A percentile compares a stretch with the other conserved stretches of the same genome.
phyloP scores from a whole-genome alignment of 2,888 invertebrate species.

The Furcula furcula region DNA sequence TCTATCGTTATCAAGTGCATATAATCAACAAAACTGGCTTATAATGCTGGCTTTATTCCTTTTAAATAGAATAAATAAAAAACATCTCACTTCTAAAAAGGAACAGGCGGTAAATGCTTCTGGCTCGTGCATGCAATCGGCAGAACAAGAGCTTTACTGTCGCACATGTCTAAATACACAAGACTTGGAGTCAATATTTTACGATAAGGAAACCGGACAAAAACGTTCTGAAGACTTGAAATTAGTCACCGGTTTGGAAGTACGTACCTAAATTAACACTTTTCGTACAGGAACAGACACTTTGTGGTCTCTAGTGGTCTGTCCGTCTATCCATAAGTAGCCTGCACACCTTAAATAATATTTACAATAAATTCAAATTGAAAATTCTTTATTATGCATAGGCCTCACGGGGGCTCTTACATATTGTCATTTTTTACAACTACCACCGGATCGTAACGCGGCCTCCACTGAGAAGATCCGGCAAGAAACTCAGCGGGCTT shows the following conservation, averaged over 20 bases:
- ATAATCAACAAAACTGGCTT: neutral
- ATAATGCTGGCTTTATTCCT: slow-evolving; percentile 27
- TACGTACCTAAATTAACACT: no score
- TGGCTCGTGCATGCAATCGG: slow-evolving; percentile 3
- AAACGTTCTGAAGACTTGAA: slow-evolving; percentile 46
- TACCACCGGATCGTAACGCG: no score
- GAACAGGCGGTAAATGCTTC: slow-evolving; percentile 1
- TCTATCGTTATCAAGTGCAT: neutral
- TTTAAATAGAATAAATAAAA: slow-evolving; percentile 20
- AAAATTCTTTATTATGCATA: no score
- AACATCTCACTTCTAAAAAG: slow-evolving; percentile 5
- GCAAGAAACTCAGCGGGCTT: no score
- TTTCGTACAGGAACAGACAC: no score
- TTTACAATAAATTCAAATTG: no score
- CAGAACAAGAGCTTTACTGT: slow-evolving; percentile 31
- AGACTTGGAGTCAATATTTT: slow-evolving; percentile 47
- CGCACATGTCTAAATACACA: slow-evolving; percentile 55
- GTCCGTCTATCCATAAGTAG: no score
- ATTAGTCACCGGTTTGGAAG: slow-evolving; percentile 52
- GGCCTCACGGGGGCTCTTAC: no score
- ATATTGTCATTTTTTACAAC: no score
- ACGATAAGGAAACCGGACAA: slow-evolving; percentile 36
- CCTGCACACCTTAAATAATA: no score
- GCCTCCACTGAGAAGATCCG: no score
- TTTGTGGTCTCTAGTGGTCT: no score